Percentiles rank a stretch among this genome's conserved stretches.
Conservation (phyloP, 2,888 invertebrate species). For the Mimas tiliae region DNA sequence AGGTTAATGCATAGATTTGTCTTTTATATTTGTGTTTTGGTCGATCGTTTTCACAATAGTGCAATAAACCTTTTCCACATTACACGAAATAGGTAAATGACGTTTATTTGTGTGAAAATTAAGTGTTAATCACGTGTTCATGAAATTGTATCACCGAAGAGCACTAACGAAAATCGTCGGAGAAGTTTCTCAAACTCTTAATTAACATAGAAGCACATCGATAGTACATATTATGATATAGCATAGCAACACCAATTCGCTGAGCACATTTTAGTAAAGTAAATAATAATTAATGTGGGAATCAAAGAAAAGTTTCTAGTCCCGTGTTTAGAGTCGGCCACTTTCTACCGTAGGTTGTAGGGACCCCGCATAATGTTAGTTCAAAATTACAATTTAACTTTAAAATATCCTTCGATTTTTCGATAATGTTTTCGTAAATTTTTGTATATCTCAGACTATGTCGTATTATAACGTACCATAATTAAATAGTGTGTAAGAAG, state of each 20-base stretch:
- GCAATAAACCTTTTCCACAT: not conserved
- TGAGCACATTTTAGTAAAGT: conserved; percentile 45
- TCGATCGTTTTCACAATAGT: not conserved
- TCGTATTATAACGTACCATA: not conserved
- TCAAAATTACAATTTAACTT: not conserved
- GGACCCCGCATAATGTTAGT: not conserved
- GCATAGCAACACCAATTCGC: conserved; percentile 58
- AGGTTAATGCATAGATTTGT: conserved; percentile 6
- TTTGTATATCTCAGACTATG: too few relatives aligned
- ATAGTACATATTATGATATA: conserved; percentile 38
- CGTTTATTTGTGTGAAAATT: not conserved
- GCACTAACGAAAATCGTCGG: not conserved
- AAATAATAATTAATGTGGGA: conserved; percentile 36
- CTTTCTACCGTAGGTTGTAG: not conserved
- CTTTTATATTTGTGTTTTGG: not conserved
- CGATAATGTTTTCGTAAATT: not conserved
- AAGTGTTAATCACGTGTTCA: too few relatives aligned
- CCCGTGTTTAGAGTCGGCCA: not conserved
- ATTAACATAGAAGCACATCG: conserved; percentile 30
- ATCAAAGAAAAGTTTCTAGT: not conserved
- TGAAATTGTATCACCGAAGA: conserved; percentile 1
- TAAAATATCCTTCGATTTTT: not conserved
- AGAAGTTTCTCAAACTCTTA: not conserved
- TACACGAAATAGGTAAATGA: not conserved
- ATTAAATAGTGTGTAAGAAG: conserved; percentile 26